Conservation (phyloP, 1,140 invertebrate species). For the Rhopalosiphum padi region DNA sequence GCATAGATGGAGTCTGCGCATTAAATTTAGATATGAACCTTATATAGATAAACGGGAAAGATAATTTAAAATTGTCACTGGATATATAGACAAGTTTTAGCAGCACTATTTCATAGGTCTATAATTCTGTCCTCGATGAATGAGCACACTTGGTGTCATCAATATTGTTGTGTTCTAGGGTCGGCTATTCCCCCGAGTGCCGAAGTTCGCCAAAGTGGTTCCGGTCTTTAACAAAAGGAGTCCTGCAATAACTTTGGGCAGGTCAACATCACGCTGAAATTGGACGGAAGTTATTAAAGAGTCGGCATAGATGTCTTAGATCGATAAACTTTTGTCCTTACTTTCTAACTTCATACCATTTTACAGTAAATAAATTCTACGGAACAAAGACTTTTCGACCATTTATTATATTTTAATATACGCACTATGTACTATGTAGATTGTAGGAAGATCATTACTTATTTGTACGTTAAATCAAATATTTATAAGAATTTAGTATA, state of each 20-base stretch:
- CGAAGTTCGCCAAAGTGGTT: slow-evolving; percentile 20
- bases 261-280: slow-evolving; percentile 33
- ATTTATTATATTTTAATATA: neutral
- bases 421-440: neutral
- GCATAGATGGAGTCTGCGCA: neutral
- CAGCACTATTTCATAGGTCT: neutral
- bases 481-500: neutral
- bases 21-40: neutral
- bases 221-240: slow-evolving; percentile 38
- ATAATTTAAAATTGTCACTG: neutral
- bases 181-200: neutral
- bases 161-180: slow-evolving; percentile 23
- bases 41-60: neutral
- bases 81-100: neutral
- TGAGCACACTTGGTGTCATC: neutral
- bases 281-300: slow-evolving; percentile 30
- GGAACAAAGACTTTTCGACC: neutral
- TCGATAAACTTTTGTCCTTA: neutral
- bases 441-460: neutral
- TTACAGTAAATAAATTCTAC: neutral
- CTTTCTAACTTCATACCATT: neutral
- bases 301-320: neutral
- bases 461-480: neutral
- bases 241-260: slow-evolving; percentile 30
- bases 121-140: neutral